Evolutionary conservation across 1,140 invertebrate genomes (phyloP), one percentile per base, ranked within the genome.

Genomic region (Octopus bimaculoides): DNA sequence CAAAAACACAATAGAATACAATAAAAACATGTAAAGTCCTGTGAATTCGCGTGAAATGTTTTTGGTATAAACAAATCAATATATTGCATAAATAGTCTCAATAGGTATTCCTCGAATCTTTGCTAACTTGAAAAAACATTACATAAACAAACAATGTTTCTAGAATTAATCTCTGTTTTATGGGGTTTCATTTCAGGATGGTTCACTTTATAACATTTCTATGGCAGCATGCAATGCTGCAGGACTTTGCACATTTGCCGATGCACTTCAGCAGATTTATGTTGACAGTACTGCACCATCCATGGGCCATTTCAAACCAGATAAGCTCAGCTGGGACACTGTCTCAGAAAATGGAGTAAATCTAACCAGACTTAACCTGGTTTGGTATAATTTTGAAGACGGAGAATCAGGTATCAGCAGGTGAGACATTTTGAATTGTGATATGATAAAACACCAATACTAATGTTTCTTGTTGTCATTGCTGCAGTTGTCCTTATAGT

Each of bases 221-320:
- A 82, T 87, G 26, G 83, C 83, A 1, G 82, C 82, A 7, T 87
- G 86, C 77, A 87, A 87, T 71, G 80, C 79, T 26, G 86, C 85
- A 5, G 81, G 75, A 26, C 79, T 86, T 10, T 87, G 86, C 79
- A 55, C 80, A 6, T 76, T 78, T 52, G 73, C 75, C 52, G 52
- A 54, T 14, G n/a, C 85, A 12, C 20, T 82, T 12, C 56, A 61
- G 56, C 56, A 61, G 17, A 61, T 61, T 17, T 17, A 12, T 0
- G 79, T 86, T 14, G 86, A 87, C 76, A 80, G 78, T 52, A 83
- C 83, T 1, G 81, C 83, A 20, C 86, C 86, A n/a, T 80, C 82
- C 52, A 56, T 81, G 14, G 85, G 85, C 14, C 81, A 81, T 10
- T 83, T 86, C 54, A 82, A 77, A 26, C 77, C 77, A 4, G 79